Base-by-base conservation (phyloP, 2,113 vertebrate species). In the Octodon degus region DNA sequence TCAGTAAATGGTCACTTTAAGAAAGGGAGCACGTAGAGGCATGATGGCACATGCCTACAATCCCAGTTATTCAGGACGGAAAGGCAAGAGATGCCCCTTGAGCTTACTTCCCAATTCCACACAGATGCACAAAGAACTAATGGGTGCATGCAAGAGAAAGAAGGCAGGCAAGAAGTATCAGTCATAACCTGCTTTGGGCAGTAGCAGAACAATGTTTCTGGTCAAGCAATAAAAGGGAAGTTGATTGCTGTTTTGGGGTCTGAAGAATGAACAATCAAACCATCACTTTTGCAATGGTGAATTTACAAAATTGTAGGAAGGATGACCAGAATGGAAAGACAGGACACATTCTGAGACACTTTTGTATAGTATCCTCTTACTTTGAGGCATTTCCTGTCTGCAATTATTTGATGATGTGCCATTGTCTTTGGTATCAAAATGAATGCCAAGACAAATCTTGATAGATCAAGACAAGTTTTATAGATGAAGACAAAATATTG, bases 231-330 rank as follows among this genome's bases (percentile, higher is more conserved):
- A 68, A 34, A 58, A 95, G 30, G 77, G 81, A 87, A 90, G 87
- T 74, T 2, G 2, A 70, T 94, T 96, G 92, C 72, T 77, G 83
- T 94, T 93, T 68, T 85, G 76, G 76, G 88, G 34, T 94, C 65
- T 74, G 65, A 81, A 86, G 80, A 34, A 20, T 80, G 80, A 86
- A 94, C 85, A 93, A 87, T 91, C 80, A 96, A 94, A 96, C 91
- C 81, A 72, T 3, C 77, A 85, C 80, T 92, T 97, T 94, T 88
- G 90, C 85, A 96, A 95, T 86, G 68, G 53, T 74, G 76, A 93
- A 40, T 90, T 93, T 96, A 95, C 90, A 97, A 93, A 95, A 82
- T 8, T 85, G 37, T 40, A 84, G 77, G 76, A 96, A 93, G 34
- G 81, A 34, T 91, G 89, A 89, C 91, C 93, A 65, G 24, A 93